phyloP scores from a whole-genome alignment of 2,888 invertebrate species.

The Fissipunctia ypsillon region DNA sequence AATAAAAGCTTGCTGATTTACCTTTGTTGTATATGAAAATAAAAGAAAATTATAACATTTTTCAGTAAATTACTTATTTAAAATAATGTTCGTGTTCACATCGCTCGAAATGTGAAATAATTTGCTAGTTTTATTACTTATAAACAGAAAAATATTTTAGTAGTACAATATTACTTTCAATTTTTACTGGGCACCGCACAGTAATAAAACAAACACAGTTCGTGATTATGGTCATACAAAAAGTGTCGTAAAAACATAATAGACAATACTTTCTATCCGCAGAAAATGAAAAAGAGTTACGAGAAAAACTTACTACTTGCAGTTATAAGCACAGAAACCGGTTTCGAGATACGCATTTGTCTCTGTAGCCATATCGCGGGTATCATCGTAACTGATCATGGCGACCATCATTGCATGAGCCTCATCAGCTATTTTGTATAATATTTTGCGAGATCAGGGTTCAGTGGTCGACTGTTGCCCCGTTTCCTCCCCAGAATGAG shows the following conservation, averaged over 20 bases:
- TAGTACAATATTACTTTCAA: conserved; percentile 2
- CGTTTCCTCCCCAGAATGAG: conserved; percentile 87
- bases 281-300: conserved; percentile 77
- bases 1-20: conserved; percentile 14
- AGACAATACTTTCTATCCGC: conserved; percentile 56
- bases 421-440: conserved; percentile 61
- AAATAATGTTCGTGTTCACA: neutral
- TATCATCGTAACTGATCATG: conserved; percentile 83
- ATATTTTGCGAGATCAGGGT: conserved; percentile 73
- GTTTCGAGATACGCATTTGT: conserved; percentile 84
- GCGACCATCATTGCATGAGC: conserved; percentile 76
- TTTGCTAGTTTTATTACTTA: conserved; percentile 6
- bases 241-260: conserved; percentile 32
- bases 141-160: neutral
- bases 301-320: conserved; percentile 68
- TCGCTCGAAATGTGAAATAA: neutral
- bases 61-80: neutral
- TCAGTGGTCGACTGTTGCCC: conserved; percentile 76
- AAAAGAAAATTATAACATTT: conserved; percentile 15
- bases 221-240: conserved; percentile 33
- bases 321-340: conserved; percentile 77
- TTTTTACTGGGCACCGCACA: neutral
- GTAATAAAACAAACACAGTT: conserved; percentile 25
- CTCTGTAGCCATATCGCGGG: conserved; percentile 84
- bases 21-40: conserved; percentile 7